Conservation (phyloP, 2,797 vertebrate species). For the Cygnus olor region DNA sequence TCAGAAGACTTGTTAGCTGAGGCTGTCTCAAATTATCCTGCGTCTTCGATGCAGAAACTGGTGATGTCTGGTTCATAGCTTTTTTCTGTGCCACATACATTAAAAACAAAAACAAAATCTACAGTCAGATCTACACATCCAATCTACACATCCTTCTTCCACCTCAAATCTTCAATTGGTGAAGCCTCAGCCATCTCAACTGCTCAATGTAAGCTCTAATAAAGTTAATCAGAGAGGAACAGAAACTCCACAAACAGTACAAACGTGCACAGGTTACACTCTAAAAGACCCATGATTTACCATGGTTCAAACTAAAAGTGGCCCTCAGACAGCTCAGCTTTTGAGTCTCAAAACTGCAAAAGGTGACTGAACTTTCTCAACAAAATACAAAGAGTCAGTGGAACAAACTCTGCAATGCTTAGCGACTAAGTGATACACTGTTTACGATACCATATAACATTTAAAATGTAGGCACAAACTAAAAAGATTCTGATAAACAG, state of each 20-base stretch:
- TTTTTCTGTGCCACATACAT: constrained; percentile 74
- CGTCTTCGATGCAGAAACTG: constrained; percentile 81
- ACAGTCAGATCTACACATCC: neutral
- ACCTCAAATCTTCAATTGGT: neutral
- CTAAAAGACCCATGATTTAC: neutral
- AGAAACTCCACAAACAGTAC: neutral
- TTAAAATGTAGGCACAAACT: neutral
- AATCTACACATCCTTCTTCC: neutral
- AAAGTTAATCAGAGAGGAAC: neutral
- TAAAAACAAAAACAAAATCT: neutral
- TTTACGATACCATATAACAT: neutral
- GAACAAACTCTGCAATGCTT: neutral
- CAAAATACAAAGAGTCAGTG: neutral
- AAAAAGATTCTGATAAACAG: neutral
- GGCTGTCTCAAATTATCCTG: constrained; percentile 79
- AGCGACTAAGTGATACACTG: neutral
- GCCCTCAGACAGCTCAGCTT: neutral
- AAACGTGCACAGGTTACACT: neutral
- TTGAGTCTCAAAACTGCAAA: neutral
- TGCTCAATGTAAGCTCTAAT: neutral
- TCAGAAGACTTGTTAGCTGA: constrained; percentile 85
- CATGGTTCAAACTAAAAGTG: neutral
- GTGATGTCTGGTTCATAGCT: constrained; percentile 75
- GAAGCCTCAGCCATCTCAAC: neutral
- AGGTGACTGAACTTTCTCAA: neutral